phyloP scores from a whole-genome alignment of 2,888 invertebrate species.

The Sarcophaga caerulescens region DNA sequence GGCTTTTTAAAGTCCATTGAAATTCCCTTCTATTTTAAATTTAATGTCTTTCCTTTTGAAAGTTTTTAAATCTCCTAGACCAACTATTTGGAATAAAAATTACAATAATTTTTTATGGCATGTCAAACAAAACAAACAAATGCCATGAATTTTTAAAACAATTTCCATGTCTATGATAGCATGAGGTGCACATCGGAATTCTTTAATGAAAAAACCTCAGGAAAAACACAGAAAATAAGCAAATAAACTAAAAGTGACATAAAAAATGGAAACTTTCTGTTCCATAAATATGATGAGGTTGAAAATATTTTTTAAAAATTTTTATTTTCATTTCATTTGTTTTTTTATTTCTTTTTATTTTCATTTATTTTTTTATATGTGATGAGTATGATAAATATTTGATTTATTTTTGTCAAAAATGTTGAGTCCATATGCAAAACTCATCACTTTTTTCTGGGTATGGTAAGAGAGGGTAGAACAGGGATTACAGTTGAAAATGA shows the following conservation, averaged over 20 bases:
- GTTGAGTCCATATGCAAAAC: conserved; percentile 22
- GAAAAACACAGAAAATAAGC: background rate
- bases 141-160: background rate
- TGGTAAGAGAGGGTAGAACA: background rate
- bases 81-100: background rate
- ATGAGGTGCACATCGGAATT: background rate
- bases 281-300: background rate
- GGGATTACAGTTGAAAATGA: too few relatives aligned
- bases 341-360: conserved; percentile 3
- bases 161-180: background rate
- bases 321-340: conserved; percentile 8
- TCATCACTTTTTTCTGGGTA: background rate
- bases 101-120: background rate
- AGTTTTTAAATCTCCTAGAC: too few relatives aligned
- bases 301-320: background rate
- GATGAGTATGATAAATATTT: conserved; percentile 55
- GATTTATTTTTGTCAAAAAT: conserved; percentile 41
- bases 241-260: background rate
- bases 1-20: too few relatives aligned
- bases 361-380: conserved; percentile 30
- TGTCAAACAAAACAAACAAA: background rate
- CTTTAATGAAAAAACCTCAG: too few relatives aligned
- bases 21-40: too few relatives aligned
- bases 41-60: background rate
- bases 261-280: background rate